Evolutionary conservation across 1,140 invertebrate species (phyloP), one percentile per base, ranked within the genome.

Genomic region (Andrena cerasifolii): DNA sequence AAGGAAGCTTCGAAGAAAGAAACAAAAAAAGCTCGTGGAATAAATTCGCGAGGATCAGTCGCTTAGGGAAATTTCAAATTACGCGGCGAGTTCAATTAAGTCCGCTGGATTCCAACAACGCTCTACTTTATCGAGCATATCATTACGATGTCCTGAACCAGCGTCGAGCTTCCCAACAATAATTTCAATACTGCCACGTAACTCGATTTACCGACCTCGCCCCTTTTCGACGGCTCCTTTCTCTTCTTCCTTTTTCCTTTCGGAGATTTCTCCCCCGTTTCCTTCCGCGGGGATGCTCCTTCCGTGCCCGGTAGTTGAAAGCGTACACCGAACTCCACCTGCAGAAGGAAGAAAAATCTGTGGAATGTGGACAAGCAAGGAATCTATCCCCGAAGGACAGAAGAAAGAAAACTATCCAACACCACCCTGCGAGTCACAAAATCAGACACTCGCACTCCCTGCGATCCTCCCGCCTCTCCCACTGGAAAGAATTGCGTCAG

Each of bases 111-210:
- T 33, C 10, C 3, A 18, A 1, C 18, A 12, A 16, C 1, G 14
- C 7, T 54, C 16, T 49, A 68, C 24, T 40, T 59, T n/a, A 16
- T 14, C 12, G 18, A 58, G 16, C 53, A 76, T 58, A 76, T 40
- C 16, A 76, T 59, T 7, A 40, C 31, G 14, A 76, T 36, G 16
- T 76, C 65, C 2, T 24, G 40, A 5, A 59, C 43, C 4, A 18
- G 21, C 3, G 14, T 21, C 16, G 6, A 47, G 0, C 43, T 58
- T 10, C 73, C 63, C 21, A 76, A 12, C 12, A 14, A 47, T 16
- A 76, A 45, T 28, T 76, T 66, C 31, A 68, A 1, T 6, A 76
- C 16, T 0, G 65, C 53, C 6, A 76, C 73, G 24, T 76, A 68
- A 40, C 47, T 58, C 12, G 21, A 24, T 36, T 49, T 58, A 18